Evolutionary conservation across 2,888 invertebrate genomes (phyloP).

Genomic region (Spialia ferax): DNA sequence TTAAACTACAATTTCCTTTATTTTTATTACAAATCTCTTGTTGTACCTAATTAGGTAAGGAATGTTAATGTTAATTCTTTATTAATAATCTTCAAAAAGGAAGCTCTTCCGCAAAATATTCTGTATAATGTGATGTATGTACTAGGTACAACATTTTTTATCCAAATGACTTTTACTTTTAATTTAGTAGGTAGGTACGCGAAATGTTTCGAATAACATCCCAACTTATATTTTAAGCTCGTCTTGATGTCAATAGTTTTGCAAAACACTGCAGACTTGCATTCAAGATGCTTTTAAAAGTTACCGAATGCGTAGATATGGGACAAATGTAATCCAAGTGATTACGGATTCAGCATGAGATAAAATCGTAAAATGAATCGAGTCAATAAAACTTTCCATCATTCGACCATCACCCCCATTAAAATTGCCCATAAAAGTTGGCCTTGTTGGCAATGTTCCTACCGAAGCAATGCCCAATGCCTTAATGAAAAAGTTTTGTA

Average conservation of each 20-base stretch:
- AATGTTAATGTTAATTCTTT: neutral
- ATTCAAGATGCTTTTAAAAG: neutral
- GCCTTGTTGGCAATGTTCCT: constrained; percentile 17
- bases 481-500: neutral
- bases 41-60: too few relatives aligned
- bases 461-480: constrained; percentile 9
- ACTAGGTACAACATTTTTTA: neutral
- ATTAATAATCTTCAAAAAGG: neutral
- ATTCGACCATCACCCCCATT: constrained; percentile 5
- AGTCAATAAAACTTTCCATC: constrained; percentile 3
- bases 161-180: neutral
- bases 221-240: neutral
- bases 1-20: constrained; percentile 1
- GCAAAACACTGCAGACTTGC: neutral
- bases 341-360: neutral
- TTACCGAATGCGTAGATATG: neutral
- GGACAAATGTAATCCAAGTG: neutral
- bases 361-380: neutral
- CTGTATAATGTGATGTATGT: neutral
- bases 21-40: neutral
- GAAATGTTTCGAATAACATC: neutral
- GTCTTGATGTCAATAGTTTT: neutral
- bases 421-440: constrained; percentile 1
- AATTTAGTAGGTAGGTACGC: neutral
- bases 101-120: neutral